Evolutionary conservation across 2,888 invertebrate species (phyloP).

Genomic region (Stegana nigrithorax): DNA sequence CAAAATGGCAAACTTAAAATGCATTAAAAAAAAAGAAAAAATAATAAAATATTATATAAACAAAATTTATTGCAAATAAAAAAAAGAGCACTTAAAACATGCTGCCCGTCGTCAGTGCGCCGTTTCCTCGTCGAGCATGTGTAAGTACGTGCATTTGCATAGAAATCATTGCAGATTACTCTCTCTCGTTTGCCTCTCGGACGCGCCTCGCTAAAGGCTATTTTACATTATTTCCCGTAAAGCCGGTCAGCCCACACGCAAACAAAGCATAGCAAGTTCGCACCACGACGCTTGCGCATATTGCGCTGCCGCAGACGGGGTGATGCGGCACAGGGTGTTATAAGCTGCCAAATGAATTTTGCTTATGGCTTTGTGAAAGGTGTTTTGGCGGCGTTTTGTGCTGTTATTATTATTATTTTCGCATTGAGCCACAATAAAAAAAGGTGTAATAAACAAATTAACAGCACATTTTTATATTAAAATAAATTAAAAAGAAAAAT

Average conservation of each 20-base stretch:
- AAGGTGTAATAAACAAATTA: background rate
- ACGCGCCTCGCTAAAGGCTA: background rate
- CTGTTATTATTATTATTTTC: too few species aligned
- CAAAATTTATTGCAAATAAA: slow-evolving; percentile 11
- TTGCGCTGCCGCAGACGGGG: background rate
- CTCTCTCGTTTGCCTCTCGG: background rate
- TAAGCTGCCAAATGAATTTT: background rate
- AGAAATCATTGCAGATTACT: slow-evolving; percentile 3
- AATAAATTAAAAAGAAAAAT: too few species aligned
- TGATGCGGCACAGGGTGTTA: background rate
- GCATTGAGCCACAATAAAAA: too few species aligned
- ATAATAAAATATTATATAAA: background rate
- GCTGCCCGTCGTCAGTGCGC: background rate
- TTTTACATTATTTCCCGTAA: background rate
- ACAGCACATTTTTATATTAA: too few species aligned
- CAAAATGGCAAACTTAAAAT: slow-evolving; percentile 10
- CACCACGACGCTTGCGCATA: too few species aligned
- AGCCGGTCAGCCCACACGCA: background rate
- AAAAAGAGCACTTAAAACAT: background rate
- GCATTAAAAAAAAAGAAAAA: background rate
- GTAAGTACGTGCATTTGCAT: slow-evolving; percentile 1
- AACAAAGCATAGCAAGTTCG: background rate
- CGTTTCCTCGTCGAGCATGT: background rate
- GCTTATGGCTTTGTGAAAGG: slow-evolving; percentile 3
- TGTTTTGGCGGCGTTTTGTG: too few species aligned